Percentiles rank a stretch among this genome's conserved stretches.
phyloP scores from a whole-genome alignment of 92 coral and sea anemone species.

The Isaurus tuberculatus region DNA sequence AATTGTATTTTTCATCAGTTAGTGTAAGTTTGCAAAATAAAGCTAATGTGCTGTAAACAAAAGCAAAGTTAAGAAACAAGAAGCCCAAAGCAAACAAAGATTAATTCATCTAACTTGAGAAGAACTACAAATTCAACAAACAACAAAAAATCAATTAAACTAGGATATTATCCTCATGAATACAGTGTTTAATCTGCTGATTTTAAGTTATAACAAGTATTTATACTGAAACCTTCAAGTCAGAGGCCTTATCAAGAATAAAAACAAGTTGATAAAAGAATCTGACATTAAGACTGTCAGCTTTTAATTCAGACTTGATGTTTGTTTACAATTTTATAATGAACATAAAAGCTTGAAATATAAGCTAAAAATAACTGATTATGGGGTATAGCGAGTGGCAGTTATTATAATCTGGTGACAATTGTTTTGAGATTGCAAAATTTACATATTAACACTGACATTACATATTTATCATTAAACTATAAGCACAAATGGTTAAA shows the following conservation, averaged over 20 bases:
- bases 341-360: background rate
- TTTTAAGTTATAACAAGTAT: background rate
- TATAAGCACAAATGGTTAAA: background rate
- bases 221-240: background rate
- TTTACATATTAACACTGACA: background rate
- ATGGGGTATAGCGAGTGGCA: background rate
- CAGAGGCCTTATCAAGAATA: too few species aligned
- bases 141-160: too few species aligned
- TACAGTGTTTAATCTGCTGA: background rate
- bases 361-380: constrained; percentile 1
- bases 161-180: background rate
- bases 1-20: too few species aligned
- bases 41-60: too few species aligned
- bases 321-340: constrained; percentile 17
- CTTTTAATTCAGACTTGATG: background rate
- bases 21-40: too few species aligned
- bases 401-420: background rate
- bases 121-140: too few species aligned
- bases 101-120: too few species aligned
- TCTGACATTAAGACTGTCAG: background rate
- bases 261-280: background rate
- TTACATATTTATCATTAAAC: background rate
- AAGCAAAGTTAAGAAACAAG: too few species aligned
- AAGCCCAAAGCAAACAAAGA: too few species aligned
- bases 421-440: background rate